Evolutionary conservation across 2,888 invertebrate genomes (phyloP).

Genomic region (Sussaba pulchella): DNA sequence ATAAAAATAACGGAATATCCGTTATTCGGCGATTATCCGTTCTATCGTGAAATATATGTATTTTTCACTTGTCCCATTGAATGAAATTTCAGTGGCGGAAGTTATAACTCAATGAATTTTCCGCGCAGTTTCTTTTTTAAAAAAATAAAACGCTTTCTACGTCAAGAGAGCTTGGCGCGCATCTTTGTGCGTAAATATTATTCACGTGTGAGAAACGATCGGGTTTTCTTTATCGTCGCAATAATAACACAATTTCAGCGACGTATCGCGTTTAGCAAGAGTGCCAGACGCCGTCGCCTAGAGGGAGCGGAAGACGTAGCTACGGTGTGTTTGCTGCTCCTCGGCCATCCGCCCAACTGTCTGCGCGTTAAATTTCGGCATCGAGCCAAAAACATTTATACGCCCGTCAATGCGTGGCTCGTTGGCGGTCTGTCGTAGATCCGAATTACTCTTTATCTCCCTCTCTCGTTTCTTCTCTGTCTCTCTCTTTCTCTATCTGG

Average conservation of each 20-base stretch:
- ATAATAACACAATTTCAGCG: slow-evolving; percentile 15
- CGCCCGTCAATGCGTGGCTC: slow-evolving; percentile 12
- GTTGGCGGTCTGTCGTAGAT: too few relatives aligned
- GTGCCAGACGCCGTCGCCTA: background rate
- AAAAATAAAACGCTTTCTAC: background rate
- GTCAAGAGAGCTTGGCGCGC: slow-evolving; percentile 3
- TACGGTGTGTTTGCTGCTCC: background rate
- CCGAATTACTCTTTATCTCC: background rate
- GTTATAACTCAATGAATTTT: background rate
- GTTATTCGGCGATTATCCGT: background rate
- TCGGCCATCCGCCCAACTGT: slow-evolving; percentile 81
- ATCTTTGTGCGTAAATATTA: slow-evolving; percentile 48
- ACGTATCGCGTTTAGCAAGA: slow-evolving; percentile 10
- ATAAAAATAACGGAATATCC: background rate
- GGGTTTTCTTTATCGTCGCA: slow-evolving; percentile 20
- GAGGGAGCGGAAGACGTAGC: slow-evolving; percentile 38
- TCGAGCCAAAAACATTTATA: slow-evolving; percentile 74
- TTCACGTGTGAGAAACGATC: slow-evolving; percentile 40
- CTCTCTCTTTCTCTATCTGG: background rate
- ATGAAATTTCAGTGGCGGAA: background rate
- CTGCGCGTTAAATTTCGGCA: slow-evolving; percentile 81
- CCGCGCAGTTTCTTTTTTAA: slow-evolving; percentile 23
- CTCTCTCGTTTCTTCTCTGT: background rate
- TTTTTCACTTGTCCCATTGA: background rate
- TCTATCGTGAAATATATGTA: slow-evolving; percentile 6